A percentile compares a stretch with the other conserved stretches of the same genome.
phyloP scores from a whole-genome alignment of 1,140 invertebrate species.

The Pollicipes pollicipes region DNA sequence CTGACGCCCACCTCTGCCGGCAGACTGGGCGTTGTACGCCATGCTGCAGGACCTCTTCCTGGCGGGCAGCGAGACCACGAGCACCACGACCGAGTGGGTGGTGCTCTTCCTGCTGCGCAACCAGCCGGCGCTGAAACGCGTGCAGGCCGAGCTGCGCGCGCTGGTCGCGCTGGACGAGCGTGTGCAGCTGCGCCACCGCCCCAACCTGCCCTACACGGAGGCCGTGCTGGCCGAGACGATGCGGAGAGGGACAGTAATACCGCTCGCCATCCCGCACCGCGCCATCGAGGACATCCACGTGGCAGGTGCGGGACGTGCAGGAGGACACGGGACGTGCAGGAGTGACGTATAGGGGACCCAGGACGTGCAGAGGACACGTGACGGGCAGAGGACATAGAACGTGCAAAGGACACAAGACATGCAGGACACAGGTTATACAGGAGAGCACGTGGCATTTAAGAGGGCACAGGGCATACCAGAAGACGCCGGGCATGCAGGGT shows the following conservation, averaged over 20 bases:
- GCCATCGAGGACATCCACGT: neutral
- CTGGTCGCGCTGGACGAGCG: constrained; percentile 27
- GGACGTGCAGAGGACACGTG: no score
- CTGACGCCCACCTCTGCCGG: neutral
- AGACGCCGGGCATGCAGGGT: no score
- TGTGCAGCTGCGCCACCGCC: constrained; percentile 4
- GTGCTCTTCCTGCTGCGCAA: constrained; percentile 45
- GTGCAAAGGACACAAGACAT: no score
- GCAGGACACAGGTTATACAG: no score
- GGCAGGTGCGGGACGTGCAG: neutral
- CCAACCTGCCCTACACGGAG: constrained; percentile 20
- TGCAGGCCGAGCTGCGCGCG: constrained; percentile 43
- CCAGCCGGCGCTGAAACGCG: constrained; percentile 42
- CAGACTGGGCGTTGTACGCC: neutral
- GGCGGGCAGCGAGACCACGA: constrained; percentile 40
- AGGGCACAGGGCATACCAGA: no score
- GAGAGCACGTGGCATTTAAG: no score
- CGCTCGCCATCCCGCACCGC: constrained; percentile 11
- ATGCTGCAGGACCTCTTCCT: constrained; percentile 11
- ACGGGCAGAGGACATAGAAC: no score
- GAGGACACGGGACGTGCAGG: no score
- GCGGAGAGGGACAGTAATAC: constrained; percentile 18
- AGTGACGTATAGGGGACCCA: no score
- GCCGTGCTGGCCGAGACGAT: constrained; percentile 20
- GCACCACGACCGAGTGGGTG: constrained; percentile 47